Evolutionary conservation across 2,888 invertebrate species (phyloP), one percentile per base, ranked within the genome.

Genomic region (Lobophora halterata): DNA sequence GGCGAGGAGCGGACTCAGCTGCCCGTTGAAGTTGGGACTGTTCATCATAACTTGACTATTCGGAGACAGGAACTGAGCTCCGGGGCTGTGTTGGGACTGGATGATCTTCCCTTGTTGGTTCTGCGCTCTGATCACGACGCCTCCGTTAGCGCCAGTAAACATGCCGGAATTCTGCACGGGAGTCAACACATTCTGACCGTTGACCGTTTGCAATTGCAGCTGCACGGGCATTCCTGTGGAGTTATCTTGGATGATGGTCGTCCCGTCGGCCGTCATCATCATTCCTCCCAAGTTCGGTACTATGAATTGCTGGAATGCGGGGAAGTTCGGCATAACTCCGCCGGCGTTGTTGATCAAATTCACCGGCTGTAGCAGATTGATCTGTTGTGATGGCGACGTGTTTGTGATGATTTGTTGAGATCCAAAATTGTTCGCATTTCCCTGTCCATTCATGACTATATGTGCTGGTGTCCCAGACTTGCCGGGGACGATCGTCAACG

Each of bases 251-350:
- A 95, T 88, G 25, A 95, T 88, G 0, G 95, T 93, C 0, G 95
- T 92, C 13, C 93, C 93, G 60, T 93, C 93, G 0, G 94, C 92
- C 5, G 93, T 92, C 93, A 95, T 93, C 0, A 96, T 93, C 91
- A 95, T 92, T 1, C 95, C 93, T 6, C 93, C 91, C 1, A 94
- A 79, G 52, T 95, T 94, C 5, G 95, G 95, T 36, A 95, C 92
- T 32, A 95, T 91, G 57, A 95, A 92, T 64, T 95, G 95, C 66
- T 95, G 95, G 55, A 93, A 93, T 0, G 93, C 91, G 0, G 93
- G 93, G 66, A 93, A 93, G 65, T 93, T 93, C 29, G 93, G 92
- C 50, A 93, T 91, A 40, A 93, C 91, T 2, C 91, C 90, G 17
- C 91, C 89, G 0, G 91, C 83, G 28, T 91, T 90, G 35, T 94